phyloP scores from a whole-genome alignment of 2,888 invertebrate genomes.

The Athripsodes cinereus region DNA sequence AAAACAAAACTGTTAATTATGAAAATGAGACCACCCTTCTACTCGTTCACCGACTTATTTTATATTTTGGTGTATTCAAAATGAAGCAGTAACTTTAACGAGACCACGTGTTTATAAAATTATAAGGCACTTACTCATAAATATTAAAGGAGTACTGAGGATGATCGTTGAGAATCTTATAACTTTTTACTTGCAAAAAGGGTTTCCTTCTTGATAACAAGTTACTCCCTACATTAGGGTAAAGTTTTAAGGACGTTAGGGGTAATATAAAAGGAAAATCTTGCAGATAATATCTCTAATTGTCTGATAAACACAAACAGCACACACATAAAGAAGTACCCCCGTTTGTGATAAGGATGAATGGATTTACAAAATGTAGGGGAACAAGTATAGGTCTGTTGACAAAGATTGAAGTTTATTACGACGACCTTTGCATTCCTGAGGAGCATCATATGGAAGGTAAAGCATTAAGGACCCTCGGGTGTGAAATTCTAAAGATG shows the following conservation, averaged over 20 bases:
- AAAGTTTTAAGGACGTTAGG: conserved; percentile 2
- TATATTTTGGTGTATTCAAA: neutral
- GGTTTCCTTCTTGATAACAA: conserved; percentile 1
- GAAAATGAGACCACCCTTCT: neutral
- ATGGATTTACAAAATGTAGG: conserved; percentile 1
- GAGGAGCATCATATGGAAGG: neutral
- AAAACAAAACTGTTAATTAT: neutral
- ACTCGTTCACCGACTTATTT: neutral
- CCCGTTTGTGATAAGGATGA: conserved; percentile 18
- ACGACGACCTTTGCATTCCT: neutral
- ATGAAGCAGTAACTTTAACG: neutral
- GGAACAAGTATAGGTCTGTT: neutral
- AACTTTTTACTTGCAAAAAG: neutral
- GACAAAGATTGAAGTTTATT: conserved; percentile 1
- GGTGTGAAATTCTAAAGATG: neutral
- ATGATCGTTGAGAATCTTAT: neutral
- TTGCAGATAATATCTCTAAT: conserved; percentile 25
- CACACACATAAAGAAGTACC: conserved; percentile 22
- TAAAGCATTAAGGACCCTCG: neutral
- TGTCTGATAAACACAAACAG: conserved; percentile 27
- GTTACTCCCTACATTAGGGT: neutral
- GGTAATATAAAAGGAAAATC: conserved; percentile 10
- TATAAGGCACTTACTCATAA: conserved; percentile 1
- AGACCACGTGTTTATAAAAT: neutral
- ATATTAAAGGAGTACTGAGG: neutral